Conservation (phyloP, 2,888 invertebrate species). For the Adelphocoris suturalis region DNA sequence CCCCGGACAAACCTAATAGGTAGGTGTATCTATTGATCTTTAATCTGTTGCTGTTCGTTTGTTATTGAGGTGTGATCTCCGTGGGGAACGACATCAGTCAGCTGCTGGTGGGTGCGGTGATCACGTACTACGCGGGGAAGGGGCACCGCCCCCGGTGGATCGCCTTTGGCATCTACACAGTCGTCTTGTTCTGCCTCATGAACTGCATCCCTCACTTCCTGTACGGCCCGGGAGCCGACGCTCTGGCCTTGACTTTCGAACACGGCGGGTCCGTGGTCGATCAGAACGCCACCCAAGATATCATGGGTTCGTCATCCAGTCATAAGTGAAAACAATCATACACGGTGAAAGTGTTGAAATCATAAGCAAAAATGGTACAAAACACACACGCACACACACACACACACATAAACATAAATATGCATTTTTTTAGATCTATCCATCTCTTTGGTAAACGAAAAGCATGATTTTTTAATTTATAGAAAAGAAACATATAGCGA, state of each 20-base stretch:
- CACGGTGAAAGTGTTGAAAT: neutral
- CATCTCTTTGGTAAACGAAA: too few species aligned
- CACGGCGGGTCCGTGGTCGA: conserved; percentile 79
- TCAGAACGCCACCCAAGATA: conserved; percentile 79
- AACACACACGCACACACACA: too few species aligned
- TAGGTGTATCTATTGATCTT: too few species aligned
- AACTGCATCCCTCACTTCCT: conserved; percentile 85
- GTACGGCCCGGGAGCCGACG: conserved; percentile 85
- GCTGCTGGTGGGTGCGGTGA: conserved; percentile 83
- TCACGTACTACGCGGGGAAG: conserved; percentile 86
- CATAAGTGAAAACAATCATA: neutral
- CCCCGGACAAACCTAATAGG: too few species aligned
- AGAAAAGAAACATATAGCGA: too few species aligned
- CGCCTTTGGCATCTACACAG: conserved; percentile 82
- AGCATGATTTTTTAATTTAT: too few species aligned
- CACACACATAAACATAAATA: too few species aligned
- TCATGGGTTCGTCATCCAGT: conserved; percentile 76
- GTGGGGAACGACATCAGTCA: conserved; percentile 88
- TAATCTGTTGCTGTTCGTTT: neutral
- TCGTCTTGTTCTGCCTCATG: conserved; percentile 84
- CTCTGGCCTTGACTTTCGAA: conserved; percentile 83
- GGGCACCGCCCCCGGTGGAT: conserved; percentile 88
- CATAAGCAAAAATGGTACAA: neutral
- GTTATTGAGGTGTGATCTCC: conserved; percentile 82
- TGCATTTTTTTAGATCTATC: too few species aligned